phyloP scores from a whole-genome alignment of 2,113 vertebrate genomes.

The Coptodon bakossiorum region DNA sequence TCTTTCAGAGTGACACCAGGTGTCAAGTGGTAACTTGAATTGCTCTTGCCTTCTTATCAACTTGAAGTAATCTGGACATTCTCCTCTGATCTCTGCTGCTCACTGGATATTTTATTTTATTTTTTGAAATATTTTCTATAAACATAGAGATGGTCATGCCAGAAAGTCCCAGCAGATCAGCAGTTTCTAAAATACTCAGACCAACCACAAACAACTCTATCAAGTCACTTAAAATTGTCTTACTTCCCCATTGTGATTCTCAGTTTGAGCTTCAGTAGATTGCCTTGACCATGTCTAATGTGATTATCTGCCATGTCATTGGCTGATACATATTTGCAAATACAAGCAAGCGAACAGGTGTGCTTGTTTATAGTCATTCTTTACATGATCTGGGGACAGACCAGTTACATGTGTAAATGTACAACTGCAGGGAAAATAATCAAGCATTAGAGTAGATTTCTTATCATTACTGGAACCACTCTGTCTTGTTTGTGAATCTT shows the following conservation, averaged over 20 bases:
- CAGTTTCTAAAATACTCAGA: background rate
- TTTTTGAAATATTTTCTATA: background rate
- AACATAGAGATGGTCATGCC: background rate
- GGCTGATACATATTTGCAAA: background rate
- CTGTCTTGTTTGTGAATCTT: background rate
- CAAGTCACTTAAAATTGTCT: background rate
- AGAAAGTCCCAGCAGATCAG: background rate
- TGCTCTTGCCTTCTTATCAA: background rate
- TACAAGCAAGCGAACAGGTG: background rate
- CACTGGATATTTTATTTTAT: background rate
- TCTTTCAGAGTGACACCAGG: background rate
- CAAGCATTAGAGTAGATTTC: background rate
- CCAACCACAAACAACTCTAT: background rate
- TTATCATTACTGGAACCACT: background rate
- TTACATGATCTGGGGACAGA: background rate
- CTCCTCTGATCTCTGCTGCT: background rate
- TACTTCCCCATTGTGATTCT: background rate
- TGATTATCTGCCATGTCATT: background rate
- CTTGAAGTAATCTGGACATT: background rate
- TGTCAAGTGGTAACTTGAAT: background rate
- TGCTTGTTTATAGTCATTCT: background rate
- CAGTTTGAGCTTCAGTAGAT: background rate
- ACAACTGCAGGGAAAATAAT: background rate
- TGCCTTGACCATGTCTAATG: background rate
- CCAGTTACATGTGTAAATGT: rapidly evolving